Conservation (phyloP, 2,888 invertebrate genomes). For the Cecidostiba fungosa region DNA sequence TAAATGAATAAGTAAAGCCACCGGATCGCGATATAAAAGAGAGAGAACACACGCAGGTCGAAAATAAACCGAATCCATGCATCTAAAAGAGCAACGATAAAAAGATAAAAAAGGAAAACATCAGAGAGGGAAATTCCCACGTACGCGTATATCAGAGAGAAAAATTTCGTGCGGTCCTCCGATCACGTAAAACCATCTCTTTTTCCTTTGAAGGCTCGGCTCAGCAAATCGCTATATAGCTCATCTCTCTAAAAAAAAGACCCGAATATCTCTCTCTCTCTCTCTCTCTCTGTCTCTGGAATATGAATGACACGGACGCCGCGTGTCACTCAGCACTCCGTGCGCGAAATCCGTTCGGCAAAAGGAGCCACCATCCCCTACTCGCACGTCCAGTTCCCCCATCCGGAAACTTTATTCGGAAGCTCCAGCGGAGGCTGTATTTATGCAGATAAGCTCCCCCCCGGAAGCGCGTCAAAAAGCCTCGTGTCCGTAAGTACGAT, state of each 20-base stretch:
- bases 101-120: not conserved
- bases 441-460: conserved; percentile 57
- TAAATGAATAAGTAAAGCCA: not conserved
- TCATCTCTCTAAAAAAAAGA: not conserved
- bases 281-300: not conserved
- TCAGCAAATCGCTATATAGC: not conserved
- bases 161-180: not conserved
- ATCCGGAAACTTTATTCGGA: conserved; percentile 58
- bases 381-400: not conserved
- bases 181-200: conserved; percentile 26
- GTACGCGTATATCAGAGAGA: not conserved
- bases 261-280: not conserved
- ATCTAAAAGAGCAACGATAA: not conserved
- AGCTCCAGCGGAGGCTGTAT: conserved; percentile 38
- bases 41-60: not conserved
- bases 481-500: conserved; percentile 2
- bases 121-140: not conserved
- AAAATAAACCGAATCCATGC: not conserved
- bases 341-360: conserved; percentile 23
- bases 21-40: not conserved
- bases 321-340: not conserved
- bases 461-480: conserved; percentile 29
- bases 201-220: not conserved
- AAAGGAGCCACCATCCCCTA: not conserved
- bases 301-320: conserved; percentile 47